phyloP scores from a whole-genome alignment of 2,113 vertebrate species.

The Hoplias malabaricus region DNA sequence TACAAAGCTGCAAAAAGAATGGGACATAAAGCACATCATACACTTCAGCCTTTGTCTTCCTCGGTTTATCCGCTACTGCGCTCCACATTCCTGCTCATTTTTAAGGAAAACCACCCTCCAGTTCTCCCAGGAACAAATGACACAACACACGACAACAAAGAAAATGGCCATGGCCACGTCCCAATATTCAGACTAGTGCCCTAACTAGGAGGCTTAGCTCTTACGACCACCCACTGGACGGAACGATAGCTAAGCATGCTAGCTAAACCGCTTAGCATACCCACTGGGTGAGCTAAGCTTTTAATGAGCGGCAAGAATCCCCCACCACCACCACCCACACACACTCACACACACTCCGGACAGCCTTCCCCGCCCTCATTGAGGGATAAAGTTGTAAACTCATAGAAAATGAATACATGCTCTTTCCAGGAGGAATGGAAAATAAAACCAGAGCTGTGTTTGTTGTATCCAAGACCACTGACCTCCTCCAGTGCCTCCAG shows the following conservation, averaged over 20 bases:
- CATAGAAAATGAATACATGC: too few relatives aligned
- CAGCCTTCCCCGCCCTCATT: too few relatives aligned
- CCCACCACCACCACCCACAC: too few relatives aligned
- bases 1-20: constrained; percentile 48
- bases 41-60: constrained; percentile 19
- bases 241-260: neutral
- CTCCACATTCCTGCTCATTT: neutral
- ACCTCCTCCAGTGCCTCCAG: too few relatives aligned
- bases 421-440: too few relatives aligned
- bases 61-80: constrained; percentile 2
- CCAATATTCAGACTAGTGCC: too few relatives aligned
- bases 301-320: too few relatives aligned
- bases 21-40: constrained; percentile 37
- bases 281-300: too few relatives aligned
- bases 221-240: neutral
- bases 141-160: neutral
- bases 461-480: too few relatives aligned
- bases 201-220: neutral
- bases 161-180: neutral
- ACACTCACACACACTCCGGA: too few relatives aligned
- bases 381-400: too few relatives aligned
- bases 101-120: neutral
- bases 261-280: neutral
- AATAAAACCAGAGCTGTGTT: too few relatives aligned
- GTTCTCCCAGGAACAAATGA: neutral